Conservation (phyloP, 2,797 vertebrate species). For the Mycteria americana region DNA sequence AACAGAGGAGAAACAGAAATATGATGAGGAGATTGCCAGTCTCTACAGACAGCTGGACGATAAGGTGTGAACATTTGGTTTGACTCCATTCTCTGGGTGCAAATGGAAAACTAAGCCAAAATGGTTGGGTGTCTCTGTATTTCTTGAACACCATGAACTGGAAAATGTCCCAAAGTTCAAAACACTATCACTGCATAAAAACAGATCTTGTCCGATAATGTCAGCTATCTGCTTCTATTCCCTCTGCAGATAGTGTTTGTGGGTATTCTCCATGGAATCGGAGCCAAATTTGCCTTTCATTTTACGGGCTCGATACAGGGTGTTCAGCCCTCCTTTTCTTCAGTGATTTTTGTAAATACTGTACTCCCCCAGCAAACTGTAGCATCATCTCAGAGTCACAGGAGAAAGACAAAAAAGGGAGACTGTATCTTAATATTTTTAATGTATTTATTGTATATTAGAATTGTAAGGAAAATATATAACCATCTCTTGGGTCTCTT, state of each 20-base stretch:
- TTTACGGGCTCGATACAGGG: neutral
- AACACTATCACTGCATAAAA: neutral
- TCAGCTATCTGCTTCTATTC: neutral
- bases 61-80: conserved; percentile 76
- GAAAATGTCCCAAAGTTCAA: neutral
- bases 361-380: neutral
- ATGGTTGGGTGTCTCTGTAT: neutral
- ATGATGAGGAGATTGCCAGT: conserved; percentile 84
- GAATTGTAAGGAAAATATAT: neutral
- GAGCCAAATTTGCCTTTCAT: neutral
- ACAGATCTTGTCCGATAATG: neutral
- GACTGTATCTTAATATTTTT: neutral
- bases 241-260: neutral
- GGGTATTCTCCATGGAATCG: neutral
- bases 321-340: neutral
- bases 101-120: neutral
- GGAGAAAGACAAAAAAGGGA: neutral
- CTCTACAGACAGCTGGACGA: conserved; percentile 93
- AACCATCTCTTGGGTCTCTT: neutral
- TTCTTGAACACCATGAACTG: rapidly evolving
- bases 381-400: neutral
- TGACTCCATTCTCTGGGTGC: neutral
- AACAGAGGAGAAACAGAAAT: conserved; percentile 81
- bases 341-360: neutral
- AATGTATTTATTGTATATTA: neutral